Evolutionary conservation across 2,797 vertebrate species (phyloP), one percentile per base, ranked within the genome.

Genomic region (Poeciliopsis paucimaculata): DNA sequence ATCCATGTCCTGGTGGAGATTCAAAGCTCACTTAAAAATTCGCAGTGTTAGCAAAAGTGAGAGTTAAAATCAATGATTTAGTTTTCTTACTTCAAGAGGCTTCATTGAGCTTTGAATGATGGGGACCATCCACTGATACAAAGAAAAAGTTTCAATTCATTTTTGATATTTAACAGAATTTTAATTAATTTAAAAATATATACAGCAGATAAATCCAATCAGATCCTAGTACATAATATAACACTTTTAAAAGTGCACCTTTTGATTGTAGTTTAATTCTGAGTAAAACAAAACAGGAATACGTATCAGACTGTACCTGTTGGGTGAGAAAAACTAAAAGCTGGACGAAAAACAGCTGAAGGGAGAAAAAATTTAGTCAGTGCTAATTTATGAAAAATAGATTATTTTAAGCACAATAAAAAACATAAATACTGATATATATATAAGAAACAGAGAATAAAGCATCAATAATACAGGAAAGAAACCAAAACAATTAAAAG

Each of bases 41-140:
- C 26, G 7, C 10, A 34, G 9, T 8, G 6, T 23, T 15, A 64
- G 46, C 10, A 36, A 55, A 31, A 39, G 12, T n/a, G 12, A 5
- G 9, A 41, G 72, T 47, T 45, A 71, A 45, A 70, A 71, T 15
- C 39, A n/a, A 2, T 15, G 1, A 47, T 71, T 68, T 45, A 71
- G 43, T 28, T 39, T 16, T 15, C 87, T 90, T 90, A 98, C 97
- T 96, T 96, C 96, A 18, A 98, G 95, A 18, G 97, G 97, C 84
- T 98, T 98, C 97, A 98, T 98, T 78, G 97, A 98, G 92, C 98
- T 98, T 88, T 96, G 96, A 84, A 98, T 97, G 45, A 97, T 95
- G 66, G 98, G 98, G 68, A 98, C 96, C 96, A 98, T 97, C 98
- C 98, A 98, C 97, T 98, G 71, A 60, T 18, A 62, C 68, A 41